Conservation (phyloP, 2,797 vertebrate genomes). For the Scarus forsteni region DNA sequence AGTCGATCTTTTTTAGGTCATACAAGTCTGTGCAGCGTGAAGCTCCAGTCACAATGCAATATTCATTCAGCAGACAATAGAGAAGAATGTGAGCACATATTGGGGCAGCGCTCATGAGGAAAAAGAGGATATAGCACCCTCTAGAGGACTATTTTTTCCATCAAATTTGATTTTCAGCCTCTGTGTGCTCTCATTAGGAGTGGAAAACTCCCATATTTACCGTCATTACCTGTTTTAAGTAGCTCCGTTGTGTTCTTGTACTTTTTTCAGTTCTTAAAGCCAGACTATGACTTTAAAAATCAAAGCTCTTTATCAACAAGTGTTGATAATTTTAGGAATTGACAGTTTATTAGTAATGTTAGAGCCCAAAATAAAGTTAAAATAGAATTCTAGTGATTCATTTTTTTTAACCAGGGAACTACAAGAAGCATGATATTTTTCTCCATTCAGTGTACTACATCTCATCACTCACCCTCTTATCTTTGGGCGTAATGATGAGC, state of each 20-base stretch:
- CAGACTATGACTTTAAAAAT: too few species aligned
- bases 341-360: too few species aligned
- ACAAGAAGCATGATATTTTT: background rate
- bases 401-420: too few species aligned
- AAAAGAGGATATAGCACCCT: background rate
- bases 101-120: background rate
- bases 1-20: background rate
- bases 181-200: background rate
- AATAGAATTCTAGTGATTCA: too few species aligned
- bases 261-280: too few species aligned
- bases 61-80: background rate
- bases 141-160: background rate
- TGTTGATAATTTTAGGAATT: too few species aligned
- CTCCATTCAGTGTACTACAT: background rate
- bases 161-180: background rate
- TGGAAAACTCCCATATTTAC: too few species aligned
- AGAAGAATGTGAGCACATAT: background rate
- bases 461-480: slow-evolving; percentile 84
- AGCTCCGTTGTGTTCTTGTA: too few species aligned
- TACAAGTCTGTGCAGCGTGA: background rate
- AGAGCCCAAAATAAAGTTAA: too few species aligned
- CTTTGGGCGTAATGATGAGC: slow-evolving; percentile 87
- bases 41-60: background rate
- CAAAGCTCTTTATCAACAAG: too few species aligned
- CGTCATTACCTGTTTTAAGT: too few species aligned